Percentiles rank a stretch among this genome's conserved stretches.
phyloP scores from a whole-genome alignment of 2,888 invertebrate species.

The Mythimna albipuncta region DNA sequence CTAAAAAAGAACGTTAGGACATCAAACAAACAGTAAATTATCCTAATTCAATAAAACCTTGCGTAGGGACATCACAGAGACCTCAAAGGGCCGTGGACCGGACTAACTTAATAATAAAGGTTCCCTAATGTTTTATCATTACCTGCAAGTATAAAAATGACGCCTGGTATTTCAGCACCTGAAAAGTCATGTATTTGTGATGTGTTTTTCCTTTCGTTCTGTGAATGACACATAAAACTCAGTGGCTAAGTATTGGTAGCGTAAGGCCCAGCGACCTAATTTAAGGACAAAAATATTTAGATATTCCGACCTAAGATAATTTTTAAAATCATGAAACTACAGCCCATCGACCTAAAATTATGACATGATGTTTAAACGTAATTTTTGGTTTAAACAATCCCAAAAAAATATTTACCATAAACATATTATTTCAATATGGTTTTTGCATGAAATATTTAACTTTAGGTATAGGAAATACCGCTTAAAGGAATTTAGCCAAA shows the following conservation, averaged over 20 bases:
- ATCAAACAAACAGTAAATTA: constrained; percentile 83
- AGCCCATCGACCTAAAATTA: too few species aligned
- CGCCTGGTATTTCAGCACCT: constrained; percentile 52
- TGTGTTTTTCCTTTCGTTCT: constrained; percentile 16
- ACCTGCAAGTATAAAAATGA: constrained; percentile 70
- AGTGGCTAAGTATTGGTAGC: neutral
- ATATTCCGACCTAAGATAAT: too few species aligned
- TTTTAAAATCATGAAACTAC: too few species aligned
- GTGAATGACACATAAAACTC: constrained; percentile 21
- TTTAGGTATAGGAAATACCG: too few species aligned
- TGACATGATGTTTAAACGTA: too few species aligned
- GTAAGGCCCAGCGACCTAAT: too few species aligned
- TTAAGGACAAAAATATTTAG: too few species aligned
- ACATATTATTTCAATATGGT: too few species aligned
- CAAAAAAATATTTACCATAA: too few species aligned
- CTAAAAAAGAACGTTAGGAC: constrained; percentile 68
- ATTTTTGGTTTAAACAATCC: too few species aligned
- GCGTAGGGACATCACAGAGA: constrained; percentile 65
- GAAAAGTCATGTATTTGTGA: constrained; percentile 35
- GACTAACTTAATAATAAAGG: constrained; percentile 82
- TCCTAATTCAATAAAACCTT: constrained; percentile 81
- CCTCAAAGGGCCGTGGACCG: constrained; percentile 68
- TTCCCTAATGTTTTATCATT: constrained; percentile 75
- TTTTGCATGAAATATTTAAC: too few species aligned
- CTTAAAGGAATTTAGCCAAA: too few species aligned